Evolutionary conservation across 2,888 invertebrate genomes (phyloP).

Genomic region (Xestobium rufovillosum): DNA sequence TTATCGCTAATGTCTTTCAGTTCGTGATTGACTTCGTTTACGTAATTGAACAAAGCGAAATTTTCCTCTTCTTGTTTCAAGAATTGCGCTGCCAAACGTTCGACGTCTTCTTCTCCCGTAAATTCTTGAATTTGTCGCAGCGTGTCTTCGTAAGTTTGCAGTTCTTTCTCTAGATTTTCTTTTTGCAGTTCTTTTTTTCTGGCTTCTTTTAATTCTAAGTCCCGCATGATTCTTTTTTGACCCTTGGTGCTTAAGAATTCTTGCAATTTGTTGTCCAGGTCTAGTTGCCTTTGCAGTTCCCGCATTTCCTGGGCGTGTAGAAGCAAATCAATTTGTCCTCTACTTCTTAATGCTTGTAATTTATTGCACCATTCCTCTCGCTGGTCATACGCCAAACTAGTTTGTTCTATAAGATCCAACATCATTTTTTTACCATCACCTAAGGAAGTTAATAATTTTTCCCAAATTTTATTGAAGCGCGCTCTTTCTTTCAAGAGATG

Average conservation of each 20-base stretch:
- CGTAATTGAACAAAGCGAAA: slow-evolving; percentile 85
- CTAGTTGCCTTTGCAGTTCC: slow-evolving; percentile 75
- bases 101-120: slow-evolving; percentile 49
- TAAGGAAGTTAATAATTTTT: slow-evolving; percentile 65
- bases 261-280: slow-evolving; percentile 76
- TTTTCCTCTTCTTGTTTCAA: slow-evolving; percentile 82
- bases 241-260: slow-evolving; percentile 81
- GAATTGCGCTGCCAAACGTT: slow-evolving; percentile 64
- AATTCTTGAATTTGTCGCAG: slow-evolving; percentile 60
- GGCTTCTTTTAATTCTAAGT: slow-evolving; percentile 65
- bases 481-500: slow-evolving; percentile 73
- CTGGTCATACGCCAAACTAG: slow-evolving; percentile 83
- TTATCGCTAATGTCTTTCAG: slow-evolving; percentile 63
- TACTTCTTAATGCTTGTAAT: slow-evolving; percentile 70
- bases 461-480: slow-evolving; percentile 76
- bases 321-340: slow-evolving; percentile 64
- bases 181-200: slow-evolving; percentile 61
- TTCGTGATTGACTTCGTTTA: slow-evolving; percentile 83
- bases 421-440: slow-evolving; percentile 74
- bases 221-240: slow-evolving; percentile 65
- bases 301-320: slow-evolving; percentile 74
- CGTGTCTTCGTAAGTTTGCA: slow-evolving; percentile 67
- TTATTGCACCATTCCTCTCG: slow-evolving; percentile 76
- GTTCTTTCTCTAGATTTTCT: slow-evolving; percentile 61
- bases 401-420: slow-evolving; percentile 79